These are phyloP conservation scores for Octomys mimax DNA, from an alignment of 2,797 vertebrate species.

Conservation along the genomic window DNA sequence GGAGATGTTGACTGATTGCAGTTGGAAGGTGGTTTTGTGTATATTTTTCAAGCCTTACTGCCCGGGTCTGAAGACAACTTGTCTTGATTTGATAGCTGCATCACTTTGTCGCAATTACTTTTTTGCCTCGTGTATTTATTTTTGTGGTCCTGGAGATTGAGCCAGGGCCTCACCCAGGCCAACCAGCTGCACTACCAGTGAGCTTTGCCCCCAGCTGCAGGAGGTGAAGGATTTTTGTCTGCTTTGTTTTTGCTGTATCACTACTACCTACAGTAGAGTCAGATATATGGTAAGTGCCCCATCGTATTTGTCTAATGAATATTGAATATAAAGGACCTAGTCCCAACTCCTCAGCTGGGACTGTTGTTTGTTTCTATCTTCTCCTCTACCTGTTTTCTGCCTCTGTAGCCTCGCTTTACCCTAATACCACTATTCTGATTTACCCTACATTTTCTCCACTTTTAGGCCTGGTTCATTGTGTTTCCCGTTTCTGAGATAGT, in stretches of 20 bases:
- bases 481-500: neutral
- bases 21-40: neutral
- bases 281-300: neutral
- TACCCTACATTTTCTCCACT: neutral
- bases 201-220: neutral
- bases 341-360: neutral
- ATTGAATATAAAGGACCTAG: neutral
- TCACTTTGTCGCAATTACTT: neutral
- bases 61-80: neutral
- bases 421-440: neutral
- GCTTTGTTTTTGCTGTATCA: neutral
- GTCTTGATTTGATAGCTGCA: neutral
- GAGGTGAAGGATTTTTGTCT: neutral
- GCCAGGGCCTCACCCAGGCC: neutral
- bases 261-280: neutral
- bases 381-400: neutral
- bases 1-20: neutral
- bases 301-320: neutral
- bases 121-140: neutral
- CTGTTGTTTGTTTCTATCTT: neutral
- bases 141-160: neutral
- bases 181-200: too few relatives aligned
- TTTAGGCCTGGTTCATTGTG: neutral
- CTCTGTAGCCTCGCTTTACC: neutral
- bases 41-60: neutral